Base-by-base conservation (phyloP, 1,140 invertebrate genomes). In the Tyrophagus putrescentiae region DNA sequence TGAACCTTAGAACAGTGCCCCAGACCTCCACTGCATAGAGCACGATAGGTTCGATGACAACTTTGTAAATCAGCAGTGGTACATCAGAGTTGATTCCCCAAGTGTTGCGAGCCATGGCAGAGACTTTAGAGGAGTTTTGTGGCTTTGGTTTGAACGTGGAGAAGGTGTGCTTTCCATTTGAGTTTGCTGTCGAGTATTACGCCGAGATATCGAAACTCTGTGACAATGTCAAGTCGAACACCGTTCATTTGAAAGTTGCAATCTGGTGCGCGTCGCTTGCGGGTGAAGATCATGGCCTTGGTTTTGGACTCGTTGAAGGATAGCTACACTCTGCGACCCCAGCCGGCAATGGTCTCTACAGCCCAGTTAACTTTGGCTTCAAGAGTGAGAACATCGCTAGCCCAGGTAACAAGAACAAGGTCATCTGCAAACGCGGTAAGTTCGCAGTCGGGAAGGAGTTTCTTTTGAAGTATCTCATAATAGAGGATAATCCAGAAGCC, bases 401-500 rank as follows among this genome's bases (percentile, higher is more conserved):
- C 61, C 11, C n/a, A 61, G 16, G 13, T 13, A 1, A 62, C 13
- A 18, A 60, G 7, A 34, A 61, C 11, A 6, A 61, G 60, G 25
- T 60, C 58, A 23, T 60, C 58, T 16, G 58, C 58, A 60, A 62
- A 60, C 4, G 58, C 58, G 7, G 9, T 5, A 5, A 60, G 28
- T 4, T 62, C 6, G 28, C 58, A 60, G 16, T 23, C 28, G 21
- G 6, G 9, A 4, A 11, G 58, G n/a, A 62, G 7, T 9, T 4
- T 42, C 31, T 25, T n/a, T 59, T 60, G 5, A 5, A 62, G 61
- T 5, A 62, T 9, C 11, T 41, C 7, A 27, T 61, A 57, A 23
- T 39, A 64, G 4, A 64, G 21, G 7, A 63, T 61, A 25, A 61
- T 62, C 60, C 60, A 62, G 13, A 62, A 62, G 4, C 6, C 3